Evolutionary conservation across 2,888 invertebrate species (phyloP).

Genomic region (Hypsopygia costalis): DNA sequence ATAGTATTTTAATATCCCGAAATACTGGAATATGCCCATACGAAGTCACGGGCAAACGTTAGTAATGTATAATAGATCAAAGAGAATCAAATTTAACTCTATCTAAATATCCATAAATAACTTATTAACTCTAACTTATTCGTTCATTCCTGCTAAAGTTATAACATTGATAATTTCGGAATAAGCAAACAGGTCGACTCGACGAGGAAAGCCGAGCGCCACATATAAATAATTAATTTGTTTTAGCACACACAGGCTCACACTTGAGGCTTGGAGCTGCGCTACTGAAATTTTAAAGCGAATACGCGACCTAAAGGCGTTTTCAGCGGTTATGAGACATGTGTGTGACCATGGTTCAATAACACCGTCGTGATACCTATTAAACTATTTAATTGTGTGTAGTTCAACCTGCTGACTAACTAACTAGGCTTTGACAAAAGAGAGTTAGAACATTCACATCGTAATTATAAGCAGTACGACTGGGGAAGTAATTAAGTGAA

Average conservation of each 20-base stretch:
- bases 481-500: too few species aligned
- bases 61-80: too few species aligned
- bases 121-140: too few species aligned
- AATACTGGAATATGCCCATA: too few species aligned
- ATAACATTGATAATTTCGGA: constrained; percentile 2
- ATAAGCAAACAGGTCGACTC: constrained; percentile 18
- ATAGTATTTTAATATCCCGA: too few species aligned
- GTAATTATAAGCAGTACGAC: too few species aligned
- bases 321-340: not conserved
- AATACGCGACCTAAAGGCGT: constrained; percentile 17
- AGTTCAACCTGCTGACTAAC: too few species aligned
- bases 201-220: constrained; percentile 33
- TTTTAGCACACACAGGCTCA: constrained; percentile 55
- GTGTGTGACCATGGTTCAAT: constrained; percentile 1
- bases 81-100: too few species aligned
- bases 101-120: too few species aligned
- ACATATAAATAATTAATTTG: constrained; percentile 66
- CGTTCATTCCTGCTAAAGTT: not conserved
- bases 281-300: constrained; percentile 57
- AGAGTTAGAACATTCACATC: too few species aligned
- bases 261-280: constrained; percentile 37
- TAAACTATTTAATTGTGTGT: not conserved
- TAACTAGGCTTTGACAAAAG: too few species aligned
- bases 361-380: not conserved
- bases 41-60: too few species aligned